These are phyloP conservation scores for Pseudococcus longispinus DNA, from an alignment of 2,888 invertebrate genomes.

Conservation along the genomic window DNA sequence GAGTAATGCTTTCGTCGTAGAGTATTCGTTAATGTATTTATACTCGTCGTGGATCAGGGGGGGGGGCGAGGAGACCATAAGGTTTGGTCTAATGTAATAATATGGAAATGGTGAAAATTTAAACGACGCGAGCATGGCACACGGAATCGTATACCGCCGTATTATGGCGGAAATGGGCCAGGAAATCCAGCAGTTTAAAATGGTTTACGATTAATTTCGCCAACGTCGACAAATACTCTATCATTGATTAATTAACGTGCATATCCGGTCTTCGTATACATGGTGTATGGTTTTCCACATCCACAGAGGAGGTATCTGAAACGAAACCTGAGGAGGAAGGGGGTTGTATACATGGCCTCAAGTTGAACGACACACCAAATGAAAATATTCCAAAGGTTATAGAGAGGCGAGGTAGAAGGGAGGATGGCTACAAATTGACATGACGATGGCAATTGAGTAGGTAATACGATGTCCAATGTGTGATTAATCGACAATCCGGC, in stretches of 20 bases:
- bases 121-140: not conserved
- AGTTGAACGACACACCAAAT: no score
- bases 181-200: slow-evolving; percentile 24
- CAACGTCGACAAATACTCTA: slow-evolving; percentile 12
- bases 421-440: no score
- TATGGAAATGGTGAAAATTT: not conserved
- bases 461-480: no score
- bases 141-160: not conserved
- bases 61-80: not conserved
- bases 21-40: not conserved
- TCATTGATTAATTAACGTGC: slow-evolving; percentile 2
- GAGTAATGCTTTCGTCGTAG: not conserved
- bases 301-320: not conserved
- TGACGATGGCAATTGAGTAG: no score
- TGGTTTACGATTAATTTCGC: slow-evolving; percentile 22
- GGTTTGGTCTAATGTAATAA: not conserved
- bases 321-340: no score
- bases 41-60: not conserved
- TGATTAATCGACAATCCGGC: not conserved
- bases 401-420: no score
- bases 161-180: not conserved
- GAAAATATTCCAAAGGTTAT: no score
- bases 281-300: not conserved
- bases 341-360: no score
- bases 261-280: not conserved